Evolutionary conservation across 2,888 invertebrate species (phyloP).

Genomic region (Drosophila eohydei): DNA sequence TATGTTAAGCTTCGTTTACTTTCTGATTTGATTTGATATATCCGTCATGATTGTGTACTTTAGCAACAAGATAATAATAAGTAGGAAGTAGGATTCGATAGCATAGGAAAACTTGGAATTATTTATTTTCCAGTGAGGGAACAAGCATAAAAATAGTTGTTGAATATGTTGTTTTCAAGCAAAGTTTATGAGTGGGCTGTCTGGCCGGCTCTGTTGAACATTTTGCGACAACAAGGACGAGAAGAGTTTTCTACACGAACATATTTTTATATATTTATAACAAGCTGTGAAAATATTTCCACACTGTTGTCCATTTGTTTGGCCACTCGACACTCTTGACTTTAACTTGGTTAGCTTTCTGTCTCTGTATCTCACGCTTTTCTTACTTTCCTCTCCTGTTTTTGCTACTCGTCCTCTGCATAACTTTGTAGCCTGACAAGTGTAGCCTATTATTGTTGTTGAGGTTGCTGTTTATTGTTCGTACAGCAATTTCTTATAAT

Average conservation of each 20-base stretch:
- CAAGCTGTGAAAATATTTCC: constrained; percentile 68
- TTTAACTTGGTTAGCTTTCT: constrained; percentile 32
- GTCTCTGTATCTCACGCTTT: constrained; percentile 17
- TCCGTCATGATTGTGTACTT: background rate
- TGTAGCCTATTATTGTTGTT: constrained; percentile 12
- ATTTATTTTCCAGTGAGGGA: constrained; percentile 1
- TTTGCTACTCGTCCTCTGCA: constrained; percentile 16
- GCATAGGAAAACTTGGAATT: constrained; percentile 12
- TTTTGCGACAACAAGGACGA: constrained; percentile 13
- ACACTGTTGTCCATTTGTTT: constrained; percentile 52
- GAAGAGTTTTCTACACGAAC: constrained; percentile 18
- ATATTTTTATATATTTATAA: constrained; percentile 61
- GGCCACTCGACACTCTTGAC: constrained; percentile 42
- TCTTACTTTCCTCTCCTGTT: constrained; percentile 6
- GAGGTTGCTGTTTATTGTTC: constrained; percentile 36
- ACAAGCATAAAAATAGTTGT: constrained; percentile 9
- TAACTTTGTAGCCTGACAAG: constrained; percentile 15
- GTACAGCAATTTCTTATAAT: constrained; percentile 48
- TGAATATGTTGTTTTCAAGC: constrained; percentile 34
- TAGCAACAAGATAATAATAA: background rate
- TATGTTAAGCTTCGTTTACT: background rate
- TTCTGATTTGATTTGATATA: background rate
- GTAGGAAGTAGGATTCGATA: constrained; percentile 6
- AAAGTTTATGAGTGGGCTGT: constrained; percentile 60
- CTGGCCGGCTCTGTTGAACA: constrained; percentile 25